Evolutionary conservation across 2,797 vertebrate species (phyloP).

Genomic region (Ciconia nigra): DNA sequence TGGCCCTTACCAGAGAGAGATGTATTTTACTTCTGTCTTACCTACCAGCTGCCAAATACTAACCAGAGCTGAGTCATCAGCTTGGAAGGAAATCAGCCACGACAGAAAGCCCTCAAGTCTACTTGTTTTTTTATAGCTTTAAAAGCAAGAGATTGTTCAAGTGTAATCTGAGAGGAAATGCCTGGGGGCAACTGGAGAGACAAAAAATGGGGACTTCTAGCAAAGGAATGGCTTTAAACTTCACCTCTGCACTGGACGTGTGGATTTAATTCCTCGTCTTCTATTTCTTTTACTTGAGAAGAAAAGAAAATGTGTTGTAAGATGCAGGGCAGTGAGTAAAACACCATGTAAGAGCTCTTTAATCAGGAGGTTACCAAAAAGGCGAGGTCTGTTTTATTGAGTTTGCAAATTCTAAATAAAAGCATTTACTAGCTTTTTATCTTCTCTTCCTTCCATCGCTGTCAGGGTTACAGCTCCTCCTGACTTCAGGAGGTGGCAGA

Average conservation of each 20-base stretch:
- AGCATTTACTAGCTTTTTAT: neutral
- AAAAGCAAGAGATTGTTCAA: neutral
- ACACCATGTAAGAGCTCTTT: neutral
- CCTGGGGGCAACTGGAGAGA: neutral
- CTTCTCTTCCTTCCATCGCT: neutral
- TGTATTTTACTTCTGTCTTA: neutral
- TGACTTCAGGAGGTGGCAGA: neutral
- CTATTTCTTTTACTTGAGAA: neutral
- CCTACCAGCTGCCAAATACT: neutral
- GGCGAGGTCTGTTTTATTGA: neutral
- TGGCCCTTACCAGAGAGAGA: neutral
- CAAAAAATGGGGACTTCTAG: neutral
- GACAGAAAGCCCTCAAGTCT: neutral
- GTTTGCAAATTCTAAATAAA: neutral
- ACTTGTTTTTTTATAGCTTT: neutral
- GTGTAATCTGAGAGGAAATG: constrained; percentile 6
- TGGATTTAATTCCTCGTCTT: neutral
- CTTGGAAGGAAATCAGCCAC: constrained; percentile 1
- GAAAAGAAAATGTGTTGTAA: neutral
- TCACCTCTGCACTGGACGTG: neutral
- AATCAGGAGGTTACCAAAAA: neutral
- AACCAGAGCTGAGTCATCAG: neutral
- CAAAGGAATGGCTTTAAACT: neutral
- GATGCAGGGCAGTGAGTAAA: neutral
- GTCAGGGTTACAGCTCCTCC: neutral